phyloP scores from a whole-genome alignment of 2,113 vertebrate species.

The Xenus cinereus region DNA sequence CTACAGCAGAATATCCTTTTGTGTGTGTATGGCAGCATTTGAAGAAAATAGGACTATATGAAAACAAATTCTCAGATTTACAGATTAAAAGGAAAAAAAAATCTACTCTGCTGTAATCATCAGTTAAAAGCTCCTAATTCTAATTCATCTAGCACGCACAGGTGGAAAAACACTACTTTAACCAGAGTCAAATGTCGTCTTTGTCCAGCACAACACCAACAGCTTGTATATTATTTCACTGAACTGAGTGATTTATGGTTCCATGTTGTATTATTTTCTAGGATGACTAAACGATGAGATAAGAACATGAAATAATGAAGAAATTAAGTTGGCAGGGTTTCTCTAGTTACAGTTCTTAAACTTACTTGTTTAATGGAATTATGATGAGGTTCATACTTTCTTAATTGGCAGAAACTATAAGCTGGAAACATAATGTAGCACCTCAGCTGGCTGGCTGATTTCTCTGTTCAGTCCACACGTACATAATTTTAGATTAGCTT shows the following conservation, averaged over 20 bases:
- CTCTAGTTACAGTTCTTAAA: not conserved
- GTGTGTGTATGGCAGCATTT: not conserved
- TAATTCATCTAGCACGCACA: not conserved
- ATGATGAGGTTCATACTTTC: not conserved
- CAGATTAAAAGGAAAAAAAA: not conserved
- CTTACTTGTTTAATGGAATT: not conserved
- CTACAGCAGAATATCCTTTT: not conserved
- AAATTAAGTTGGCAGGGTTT: not conserved
- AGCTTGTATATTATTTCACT: not conserved
- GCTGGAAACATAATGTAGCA: not conserved
- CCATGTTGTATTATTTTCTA: not conserved
- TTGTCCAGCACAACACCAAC: not conserved
- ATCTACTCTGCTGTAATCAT: not conserved
- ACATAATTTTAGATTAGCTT: conserved; percentile 11
- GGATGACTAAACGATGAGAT: not conserved
- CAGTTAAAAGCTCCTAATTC: not conserved
- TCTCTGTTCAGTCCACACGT: not conserved
- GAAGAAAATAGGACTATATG: not conserved
- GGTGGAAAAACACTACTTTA: not conserved
- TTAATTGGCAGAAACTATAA: not conserved
- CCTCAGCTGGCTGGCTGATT: not conserved
- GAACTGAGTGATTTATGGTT: not conserved
- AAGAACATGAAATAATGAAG: not conserved
- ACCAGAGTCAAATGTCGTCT: not conserved
- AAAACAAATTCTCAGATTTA: not conserved